Evolutionary conservation across 2,113 vertebrate species (phyloP).

Genomic region (Pipra filicauda): DNA sequence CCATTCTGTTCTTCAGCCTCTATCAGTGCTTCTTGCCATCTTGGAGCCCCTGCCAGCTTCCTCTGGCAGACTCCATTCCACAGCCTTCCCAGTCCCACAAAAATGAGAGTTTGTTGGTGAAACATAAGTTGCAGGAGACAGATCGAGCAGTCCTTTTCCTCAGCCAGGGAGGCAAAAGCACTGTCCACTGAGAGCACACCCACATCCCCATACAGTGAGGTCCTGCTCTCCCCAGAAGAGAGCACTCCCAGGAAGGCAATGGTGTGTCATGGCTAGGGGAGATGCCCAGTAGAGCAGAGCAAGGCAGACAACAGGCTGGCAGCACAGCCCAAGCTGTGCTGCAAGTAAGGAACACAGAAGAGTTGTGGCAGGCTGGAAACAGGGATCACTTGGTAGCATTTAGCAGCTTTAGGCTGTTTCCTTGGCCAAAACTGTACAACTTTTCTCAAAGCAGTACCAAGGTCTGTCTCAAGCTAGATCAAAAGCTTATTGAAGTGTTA

Average conservation of each 20-base stretch:
- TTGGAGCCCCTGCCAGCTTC: background rate
- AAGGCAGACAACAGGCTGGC: rapidly evolving
- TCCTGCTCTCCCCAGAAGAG: background rate
- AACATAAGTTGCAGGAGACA: background rate
- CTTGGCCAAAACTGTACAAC: background rate
- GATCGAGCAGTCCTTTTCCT: background rate
- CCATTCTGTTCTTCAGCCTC: background rate
- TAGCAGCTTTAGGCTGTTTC: background rate
- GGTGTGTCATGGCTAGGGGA: background rate
- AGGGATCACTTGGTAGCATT: background rate
- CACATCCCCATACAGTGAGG: background rate
- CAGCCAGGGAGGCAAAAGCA: background rate
- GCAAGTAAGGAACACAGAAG: background rate
- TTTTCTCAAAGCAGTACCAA: background rate
- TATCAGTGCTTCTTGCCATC: background rate
- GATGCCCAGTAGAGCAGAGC: background rate
- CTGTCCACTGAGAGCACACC: background rate
- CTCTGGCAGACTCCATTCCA: background rate
- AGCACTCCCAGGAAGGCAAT: no score
- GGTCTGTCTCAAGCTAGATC: background rate
- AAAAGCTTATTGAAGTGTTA: background rate
- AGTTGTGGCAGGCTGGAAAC: background rate
- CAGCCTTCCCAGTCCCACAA: background rate
- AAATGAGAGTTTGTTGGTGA: background rate
- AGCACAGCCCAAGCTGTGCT: rapidly evolving